phyloP scores from a whole-genome alignment of 1,140 invertebrate genomes.

The Bradynema listronoti region DNA sequence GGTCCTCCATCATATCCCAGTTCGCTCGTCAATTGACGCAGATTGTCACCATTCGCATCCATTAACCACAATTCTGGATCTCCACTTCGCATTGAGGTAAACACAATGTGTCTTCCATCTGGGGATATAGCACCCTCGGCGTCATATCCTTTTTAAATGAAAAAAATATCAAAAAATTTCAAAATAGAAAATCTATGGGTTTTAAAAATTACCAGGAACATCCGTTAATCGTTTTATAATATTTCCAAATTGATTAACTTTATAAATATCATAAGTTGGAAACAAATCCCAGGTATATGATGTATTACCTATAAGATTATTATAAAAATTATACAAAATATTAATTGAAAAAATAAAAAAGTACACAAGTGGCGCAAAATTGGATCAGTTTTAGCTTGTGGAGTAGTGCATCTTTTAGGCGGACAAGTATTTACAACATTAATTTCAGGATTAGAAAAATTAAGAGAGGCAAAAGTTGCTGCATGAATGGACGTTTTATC shows the following conservation, averaged over 20 bases:
- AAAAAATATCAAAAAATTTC: no score
- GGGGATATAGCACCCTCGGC: slow-evolving; percentile 40
- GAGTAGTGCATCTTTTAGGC: slow-evolving; percentile 22
- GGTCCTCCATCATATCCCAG: slow-evolving; percentile 37
- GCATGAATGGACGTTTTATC: slow-evolving; percentile 24
- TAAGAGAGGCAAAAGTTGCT: slow-evolving; percentile 23
- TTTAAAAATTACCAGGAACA: slow-evolving; percentile 5
- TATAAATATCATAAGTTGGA: slow-evolving; percentile 33
- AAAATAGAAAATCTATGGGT: neutral
- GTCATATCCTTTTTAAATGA: slow-evolving; percentile 34
- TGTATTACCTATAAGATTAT: slow-evolving; percentile 17
- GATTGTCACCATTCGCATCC: slow-evolving; percentile 22
- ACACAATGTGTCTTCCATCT: slow-evolving; percentile 34
- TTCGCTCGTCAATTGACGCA: slow-evolving; percentile 10
- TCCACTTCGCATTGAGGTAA: slow-evolving; percentile 33
- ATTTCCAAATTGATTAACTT: slow-evolving; percentile 33
- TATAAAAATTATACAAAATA: neutral
- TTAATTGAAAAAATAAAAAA: neutral
- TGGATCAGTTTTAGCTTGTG: slow-evolving; percentile 31
- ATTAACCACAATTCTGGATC: slow-evolving; percentile 37
- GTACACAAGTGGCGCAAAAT: slow-evolving; percentile 29
- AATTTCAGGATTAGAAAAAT: neutral
- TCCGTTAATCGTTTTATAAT: slow-evolving; percentile 26
- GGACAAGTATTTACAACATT: slow-evolving; percentile 18
- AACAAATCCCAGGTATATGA: slow-evolving; percentile 35